Base-by-base conservation (phyloP, 2,888 invertebrate species). In the Acrobasis consociella region DNA sequence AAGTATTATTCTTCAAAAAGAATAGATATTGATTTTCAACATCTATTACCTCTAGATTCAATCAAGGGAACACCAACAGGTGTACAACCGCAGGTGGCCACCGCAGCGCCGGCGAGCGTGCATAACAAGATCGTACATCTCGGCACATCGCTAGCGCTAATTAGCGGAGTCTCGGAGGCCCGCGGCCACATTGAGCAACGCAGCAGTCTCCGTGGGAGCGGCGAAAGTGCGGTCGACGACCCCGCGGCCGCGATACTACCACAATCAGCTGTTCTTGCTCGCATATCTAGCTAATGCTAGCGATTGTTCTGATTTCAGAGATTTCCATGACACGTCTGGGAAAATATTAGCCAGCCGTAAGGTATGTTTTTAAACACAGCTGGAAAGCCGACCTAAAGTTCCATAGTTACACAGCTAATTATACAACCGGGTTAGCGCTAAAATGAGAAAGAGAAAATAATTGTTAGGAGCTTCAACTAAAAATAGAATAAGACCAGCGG, bases 141-240 rank as follows among this genome's bases (percentile, higher is more conserved):
- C 31, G 31, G 31, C 31, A 31, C 31, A 31, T 31, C 31, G 8
- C 31, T 31, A 31, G 31, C 31, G 65, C 63, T 71, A 75, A 73
- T 74, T 72, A 78, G 81, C 83, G 76, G 72, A 75, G 75, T 83
- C 80, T 84, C 77, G 82, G 77, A 77, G 77, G 70, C 73, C 76
- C 72, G 71, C 71, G 66, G 69, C 69, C 72, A 75, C 76, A 80
- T 89, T 86, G 85, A 86, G 88, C 88, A 86, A 89, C 76, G 31
- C 83, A 72, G 71, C 76, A 71, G 73, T 70, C 74, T 74, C 74
- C 86, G 89, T 87, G 89, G 89, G 87, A 89, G 86, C 83, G 88
- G 89, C 90, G 91, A 91, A 91, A 91, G 91, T 89, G 73, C 84
- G 91, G 89, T 85, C 90, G 81, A 80, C 79, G 87, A 91, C 86